A percentile compares a stretch with the other conserved stretches of the same genome.
Evolutionary conservation across 2,113 vertebrate species (phyloP).

Genomic region (Tichodroma muraria): DNA sequence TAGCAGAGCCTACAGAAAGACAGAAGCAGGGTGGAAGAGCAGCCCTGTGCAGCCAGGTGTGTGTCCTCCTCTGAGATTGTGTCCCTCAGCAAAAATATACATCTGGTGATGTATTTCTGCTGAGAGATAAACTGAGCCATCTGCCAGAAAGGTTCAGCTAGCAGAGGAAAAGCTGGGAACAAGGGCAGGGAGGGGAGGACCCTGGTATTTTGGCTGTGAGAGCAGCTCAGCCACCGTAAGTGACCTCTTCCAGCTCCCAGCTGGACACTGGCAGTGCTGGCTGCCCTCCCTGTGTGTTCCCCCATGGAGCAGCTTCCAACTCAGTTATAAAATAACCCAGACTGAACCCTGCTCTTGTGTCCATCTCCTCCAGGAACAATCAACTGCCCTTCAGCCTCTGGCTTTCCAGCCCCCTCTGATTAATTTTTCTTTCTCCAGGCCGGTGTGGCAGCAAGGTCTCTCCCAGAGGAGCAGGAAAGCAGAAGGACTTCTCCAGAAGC

Average conservation of each 20-base stretch:
- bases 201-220: accelerated
- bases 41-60: not conserved
- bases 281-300: not conserved
- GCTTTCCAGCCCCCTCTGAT: not conserved
- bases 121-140: not conserved
- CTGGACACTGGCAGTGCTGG: accelerated
- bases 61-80: not conserved
- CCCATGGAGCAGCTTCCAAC: not conserved
- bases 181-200: not conserved
- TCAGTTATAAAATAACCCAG: not conserved
- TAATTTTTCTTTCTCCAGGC: not conserved
- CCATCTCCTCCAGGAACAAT: not conserved
- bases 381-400: not conserved
- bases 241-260: not conserved
- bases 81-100: not conserved
- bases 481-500: not conserved
- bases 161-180: not conserved
- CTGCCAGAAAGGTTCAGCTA: not conserved
- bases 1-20: not conserved
- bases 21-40: not conserved
- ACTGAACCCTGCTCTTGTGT: not conserved
- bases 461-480: not conserved
- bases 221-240: not conserved
- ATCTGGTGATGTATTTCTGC: not conserved
- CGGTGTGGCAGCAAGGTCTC: accelerated